phyloP scores from a whole-genome alignment of 2,888 invertebrate genomes.

The Chirona hameri region DNA sequence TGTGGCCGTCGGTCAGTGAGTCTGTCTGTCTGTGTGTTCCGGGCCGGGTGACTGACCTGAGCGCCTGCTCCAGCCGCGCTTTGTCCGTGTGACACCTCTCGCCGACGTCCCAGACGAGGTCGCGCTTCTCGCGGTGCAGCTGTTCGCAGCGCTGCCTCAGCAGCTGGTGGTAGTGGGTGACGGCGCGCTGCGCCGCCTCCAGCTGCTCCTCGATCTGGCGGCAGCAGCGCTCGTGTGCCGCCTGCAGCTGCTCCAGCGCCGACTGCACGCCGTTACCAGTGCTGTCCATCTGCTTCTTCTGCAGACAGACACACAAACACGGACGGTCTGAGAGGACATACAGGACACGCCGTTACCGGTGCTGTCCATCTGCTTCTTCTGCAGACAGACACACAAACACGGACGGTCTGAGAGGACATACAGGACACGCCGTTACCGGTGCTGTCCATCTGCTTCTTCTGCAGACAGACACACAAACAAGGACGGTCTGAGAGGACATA shows the following conservation, averaged over 20 bases:
- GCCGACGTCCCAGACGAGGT: not conserved
- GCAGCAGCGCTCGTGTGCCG: slow-evolving; percentile 2
- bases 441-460: too few relatives aligned
- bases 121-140: not conserved
- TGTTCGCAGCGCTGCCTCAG: slow-evolving; percentile 22
- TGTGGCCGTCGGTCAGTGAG: too few relatives aligned
- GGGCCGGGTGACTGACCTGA: not conserved
- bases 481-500: too few relatives aligned
- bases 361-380: too few relatives aligned
- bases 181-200: not conserved
- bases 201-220: not conserved
- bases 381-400: too few relatives aligned
- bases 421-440: too few relatives aligned
- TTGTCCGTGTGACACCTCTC: not conserved
- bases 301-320: too few relatives aligned
- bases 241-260: slow-evolving; percentile 12
- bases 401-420: too few relatives aligned
- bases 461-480: too few relatives aligned
- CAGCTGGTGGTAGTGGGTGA: not conserved
- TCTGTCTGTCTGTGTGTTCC: not conserved
- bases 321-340: too few relatives aligned
- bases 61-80: not conserved
- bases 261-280: slow-evolving; percentile 4
- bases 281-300: slow-evolving; percentile 7
- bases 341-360: too few relatives aligned